Conservation (phyloP, 35 echinoderm and acorn worm species). For the Stichopus chloronotus region DNA sequence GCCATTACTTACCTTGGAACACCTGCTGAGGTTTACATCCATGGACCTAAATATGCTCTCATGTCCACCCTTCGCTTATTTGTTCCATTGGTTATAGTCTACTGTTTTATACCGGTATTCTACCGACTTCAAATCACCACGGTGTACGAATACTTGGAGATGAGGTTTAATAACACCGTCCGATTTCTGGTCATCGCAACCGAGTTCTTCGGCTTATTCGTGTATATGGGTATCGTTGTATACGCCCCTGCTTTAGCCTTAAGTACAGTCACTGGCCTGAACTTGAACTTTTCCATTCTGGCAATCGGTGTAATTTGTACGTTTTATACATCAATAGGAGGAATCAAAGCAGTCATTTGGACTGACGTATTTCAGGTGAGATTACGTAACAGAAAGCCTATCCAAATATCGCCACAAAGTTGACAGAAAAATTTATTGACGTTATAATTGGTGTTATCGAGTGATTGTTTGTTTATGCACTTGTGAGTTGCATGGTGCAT, state of each 20-base stretch:
- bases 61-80: background rate
- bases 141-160: conserved; percentile 45
- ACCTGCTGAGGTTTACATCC: conserved; percentile 43
- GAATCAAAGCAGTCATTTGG: conserved; percentile 54
- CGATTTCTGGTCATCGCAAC: background rate
- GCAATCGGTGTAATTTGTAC: conserved; percentile 47
- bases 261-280: conserved; percentile 46
- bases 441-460: too few relatives aligned
- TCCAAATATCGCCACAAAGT: too few relatives aligned
- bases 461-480: too few relatives aligned
- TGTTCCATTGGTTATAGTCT: background rate
- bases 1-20: conserved; percentile 57
- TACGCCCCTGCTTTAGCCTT: conserved; percentile 44
- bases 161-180: conserved; percentile 3
- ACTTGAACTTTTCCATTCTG: conserved; percentile 2
- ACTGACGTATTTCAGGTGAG: conserved; percentile 49
- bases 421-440: too few relatives aligned
- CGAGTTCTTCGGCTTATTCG: background rate
- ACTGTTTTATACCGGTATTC: conserved; percentile 47
- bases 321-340: conserved; percentile 46
- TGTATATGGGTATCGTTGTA: conserved; percentile 27
- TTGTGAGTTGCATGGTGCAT: too few relatives aligned
- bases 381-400: background rate
- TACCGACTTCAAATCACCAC: conserved; percentile 35
- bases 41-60: conserved; percentile 30